Evolutionary conservation across 2,797 vertebrate genomes (phyloP).

Genomic region (Enteromius paludinosus): DNA sequence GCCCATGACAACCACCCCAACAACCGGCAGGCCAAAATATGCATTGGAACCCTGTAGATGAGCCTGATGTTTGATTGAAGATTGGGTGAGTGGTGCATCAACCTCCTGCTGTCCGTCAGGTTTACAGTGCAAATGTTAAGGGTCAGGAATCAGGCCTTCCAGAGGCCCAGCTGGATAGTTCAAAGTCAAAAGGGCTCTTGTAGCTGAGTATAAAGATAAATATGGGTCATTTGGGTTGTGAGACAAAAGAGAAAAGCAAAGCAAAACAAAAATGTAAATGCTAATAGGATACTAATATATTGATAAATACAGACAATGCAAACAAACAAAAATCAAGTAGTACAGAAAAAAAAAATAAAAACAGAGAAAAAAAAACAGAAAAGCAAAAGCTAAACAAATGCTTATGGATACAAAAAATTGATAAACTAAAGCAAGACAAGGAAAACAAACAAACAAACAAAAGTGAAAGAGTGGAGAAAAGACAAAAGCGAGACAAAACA

Average conservation of each 20-base stretch:
- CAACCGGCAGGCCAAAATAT: conserved; percentile 13
- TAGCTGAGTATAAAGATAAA: not conserved
- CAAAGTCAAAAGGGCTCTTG: not conserved
- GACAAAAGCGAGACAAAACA: not conserved
- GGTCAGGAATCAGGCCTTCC: conserved; percentile 30
- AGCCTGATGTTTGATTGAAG: conserved; percentile 44
- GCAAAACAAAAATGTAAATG: not conserved
- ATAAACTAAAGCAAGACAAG: not conserved
- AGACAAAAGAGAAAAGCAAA: not conserved
- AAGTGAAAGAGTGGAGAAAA: not conserved
- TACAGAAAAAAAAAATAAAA: not conserved
- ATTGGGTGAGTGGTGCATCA: conserved; percentile 51
- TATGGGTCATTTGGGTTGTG: not conserved
- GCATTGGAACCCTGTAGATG: conserved; percentile 14
- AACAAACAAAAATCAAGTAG: not conserved
- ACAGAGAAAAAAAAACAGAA: too few relatives aligned
- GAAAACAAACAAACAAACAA: not conserved
- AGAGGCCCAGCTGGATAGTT: not conserved
- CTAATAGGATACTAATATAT: not conserved
- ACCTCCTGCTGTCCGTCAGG: conserved; percentile 56
- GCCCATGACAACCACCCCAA: not conserved
- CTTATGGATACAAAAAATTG: too few relatives aligned
- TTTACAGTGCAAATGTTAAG: conserved; percentile 52
- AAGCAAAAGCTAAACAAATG: not conserved
- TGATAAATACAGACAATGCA: not conserved